A percentile compares a stretch with the other conserved stretches of the same genome.
Conservation (phyloP, 2,113 vertebrate genomes). For the Psilopsiagon aymara region DNA sequence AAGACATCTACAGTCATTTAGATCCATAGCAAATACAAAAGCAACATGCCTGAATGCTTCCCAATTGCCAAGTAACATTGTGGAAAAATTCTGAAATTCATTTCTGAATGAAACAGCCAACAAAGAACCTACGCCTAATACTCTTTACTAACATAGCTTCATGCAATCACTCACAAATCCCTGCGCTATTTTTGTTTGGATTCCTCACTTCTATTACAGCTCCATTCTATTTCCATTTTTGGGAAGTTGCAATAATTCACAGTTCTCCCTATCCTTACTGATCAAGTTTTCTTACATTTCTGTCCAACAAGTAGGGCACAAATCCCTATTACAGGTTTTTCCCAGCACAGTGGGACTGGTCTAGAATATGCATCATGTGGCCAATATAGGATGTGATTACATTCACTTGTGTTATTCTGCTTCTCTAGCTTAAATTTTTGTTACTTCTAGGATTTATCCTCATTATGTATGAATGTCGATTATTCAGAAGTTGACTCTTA, state of each 20-base stretch:
- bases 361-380: neutral
- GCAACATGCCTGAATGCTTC: neutral
- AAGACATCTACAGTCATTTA: neutral
- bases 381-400: neutral
- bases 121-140: neutral
- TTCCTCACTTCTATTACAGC: neutral
- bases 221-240: neutral
- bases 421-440: neutral
- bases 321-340: neutral
- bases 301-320: neutral
- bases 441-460: neutral
- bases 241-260: neutral
- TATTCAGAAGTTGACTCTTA: neutral
- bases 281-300: neutral
- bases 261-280: neutral
- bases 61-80: neutral
- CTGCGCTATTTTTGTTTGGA: neutral
- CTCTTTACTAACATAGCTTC: neutral
- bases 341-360: neutral
- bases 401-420: neutral
- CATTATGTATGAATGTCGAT: neutral
- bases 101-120: neutral
- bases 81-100: neutral
- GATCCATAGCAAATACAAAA: neutral
- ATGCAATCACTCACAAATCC: neutral